Evolutionary conservation across 2,797 vertebrate genomes (phyloP), one percentile per base, ranked within the genome.

Genomic region (Borostomias antarcticus): DNA sequence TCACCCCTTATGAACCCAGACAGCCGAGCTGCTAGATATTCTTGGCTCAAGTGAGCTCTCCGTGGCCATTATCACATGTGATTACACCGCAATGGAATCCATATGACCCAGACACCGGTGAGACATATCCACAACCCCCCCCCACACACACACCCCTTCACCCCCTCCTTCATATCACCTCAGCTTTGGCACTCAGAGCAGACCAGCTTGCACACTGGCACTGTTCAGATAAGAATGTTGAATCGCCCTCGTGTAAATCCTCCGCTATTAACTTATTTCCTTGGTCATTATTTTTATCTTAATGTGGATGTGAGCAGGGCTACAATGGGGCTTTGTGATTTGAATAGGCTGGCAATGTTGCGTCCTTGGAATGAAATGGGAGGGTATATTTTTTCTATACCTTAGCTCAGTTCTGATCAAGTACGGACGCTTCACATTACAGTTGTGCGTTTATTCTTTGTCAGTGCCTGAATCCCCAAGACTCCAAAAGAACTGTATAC

Each of bases 51-150:
- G 57, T 52, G 59, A 69, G 66, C 62, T 64, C 72, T 70, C 57
- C 32, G 53, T 52, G 64, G 72, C 69, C 76, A 82, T 90, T 88
- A 87, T 77, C 82, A 85, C 81, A 80, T 77, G 66, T 80, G 80
- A 88, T 78, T 80, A 74, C 69, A 73, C 57, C 80, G 54, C 45
- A 57, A 88, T 88, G 79, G 81, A 87, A 89, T 89, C 80, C 85
- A 89, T 81, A 88, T 86, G 85, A 86, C 73, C 70, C 59, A 48
- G 51, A 48, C 33, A 51, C 51, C n/a, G n/a, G n/a, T n/a, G n/a
- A n/a, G n/a, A n/a, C n/a, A n/a, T n/a, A 17, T 17, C 75, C 73
- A 75, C 79, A 70, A 15, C 11, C 11, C 37, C 37, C 11, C 37
- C 37, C 72, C 74, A 61, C 37, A n/a, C n/a, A n/a, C n/a, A n/a